Percentiles rank a stretch among this genome's conserved stretches.
Conservation (phyloP, 2,888 invertebrate species). For the Apocheima hispidaria region DNA sequence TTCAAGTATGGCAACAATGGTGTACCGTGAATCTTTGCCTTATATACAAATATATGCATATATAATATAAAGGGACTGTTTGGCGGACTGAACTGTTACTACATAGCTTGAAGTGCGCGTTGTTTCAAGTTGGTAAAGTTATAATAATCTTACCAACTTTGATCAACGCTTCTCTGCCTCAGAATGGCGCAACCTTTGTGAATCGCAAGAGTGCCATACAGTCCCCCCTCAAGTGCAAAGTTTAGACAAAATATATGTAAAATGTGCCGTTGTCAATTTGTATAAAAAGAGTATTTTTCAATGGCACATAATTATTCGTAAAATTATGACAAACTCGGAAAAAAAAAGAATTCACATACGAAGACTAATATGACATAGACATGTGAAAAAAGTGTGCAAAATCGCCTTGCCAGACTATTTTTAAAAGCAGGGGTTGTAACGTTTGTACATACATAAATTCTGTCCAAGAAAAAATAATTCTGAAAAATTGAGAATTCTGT, state of each 20-base stretch:
- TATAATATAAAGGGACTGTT: background rate
- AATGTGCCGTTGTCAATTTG: background rate
- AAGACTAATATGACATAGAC: background rate
- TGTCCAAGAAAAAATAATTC: too few species aligned
- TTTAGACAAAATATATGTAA: too few species aligned
- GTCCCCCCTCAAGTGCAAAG: too few species aligned
- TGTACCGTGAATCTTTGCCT: conserved; percentile 9
- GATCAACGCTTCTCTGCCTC: too few species aligned
- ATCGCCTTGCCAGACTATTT: background rate
- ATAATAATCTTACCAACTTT: too few species aligned
- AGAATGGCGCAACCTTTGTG: too few species aligned
- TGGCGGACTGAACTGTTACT: too few species aligned
- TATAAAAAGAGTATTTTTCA: background rate
- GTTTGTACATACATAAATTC: too few species aligned
- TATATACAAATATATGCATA: background rate
- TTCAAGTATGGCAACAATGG: conserved; percentile 27
- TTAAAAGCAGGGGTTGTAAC: conserved; percentile 2
- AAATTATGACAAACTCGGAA: background rate
- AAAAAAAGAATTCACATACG: background rate
- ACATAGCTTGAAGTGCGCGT: too few species aligned
- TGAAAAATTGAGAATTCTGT: too few species aligned
- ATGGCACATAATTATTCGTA: conserved; percentile 4
- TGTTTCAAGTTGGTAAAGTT: too few species aligned
- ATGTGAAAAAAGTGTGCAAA: background rate
- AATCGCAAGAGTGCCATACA: too few species aligned